Evolutionary conservation across 1,140 invertebrate genomes (phyloP).

Genomic region (Batillaria attramentaria): DNA sequence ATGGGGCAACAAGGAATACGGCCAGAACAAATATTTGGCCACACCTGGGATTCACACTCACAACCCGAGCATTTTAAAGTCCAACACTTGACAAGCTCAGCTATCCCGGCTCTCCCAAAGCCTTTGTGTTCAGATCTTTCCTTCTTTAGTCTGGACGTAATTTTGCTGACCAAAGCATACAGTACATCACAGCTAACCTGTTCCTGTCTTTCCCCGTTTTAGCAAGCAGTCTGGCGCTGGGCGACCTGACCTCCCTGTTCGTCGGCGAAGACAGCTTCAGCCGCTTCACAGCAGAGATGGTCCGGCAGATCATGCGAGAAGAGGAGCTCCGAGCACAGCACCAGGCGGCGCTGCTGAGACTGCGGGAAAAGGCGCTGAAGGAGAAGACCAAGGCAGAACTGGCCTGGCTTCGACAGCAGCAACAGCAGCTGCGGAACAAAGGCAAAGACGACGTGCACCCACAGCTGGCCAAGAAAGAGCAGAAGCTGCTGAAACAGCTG

Average conservation of each 20-base stretch:
- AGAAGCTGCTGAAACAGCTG: conserved; percentile 56
- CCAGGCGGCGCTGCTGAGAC: conserved; percentile 73
- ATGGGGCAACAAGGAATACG: too few species aligned
- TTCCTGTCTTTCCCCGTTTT: not conserved
- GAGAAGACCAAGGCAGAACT: conserved; percentile 77
- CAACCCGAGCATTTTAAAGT: too few species aligned
- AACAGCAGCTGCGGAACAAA: conserved; percentile 69
- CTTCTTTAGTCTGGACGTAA: too few species aligned
- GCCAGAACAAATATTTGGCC: too few species aligned
- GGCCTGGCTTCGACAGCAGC: conserved; percentile 75
- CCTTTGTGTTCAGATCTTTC: too few species aligned
- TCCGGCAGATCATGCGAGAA: conserved; percentile 70
- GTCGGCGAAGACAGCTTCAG: conserved; percentile 66
- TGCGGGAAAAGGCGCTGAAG: conserved; percentile 74
- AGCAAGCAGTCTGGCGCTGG: conserved; percentile 35
- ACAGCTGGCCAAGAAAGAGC: conserved; percentile 74
- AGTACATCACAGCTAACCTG: not conserved
- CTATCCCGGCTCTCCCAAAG: too few species aligned
- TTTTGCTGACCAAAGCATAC: too few species aligned
- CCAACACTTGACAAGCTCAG: too few species aligned
- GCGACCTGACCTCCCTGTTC: conserved; percentile 59
- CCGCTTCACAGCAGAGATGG: conserved; percentile 69
- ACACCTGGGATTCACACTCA: too few species aligned
- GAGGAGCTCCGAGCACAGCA: conserved; percentile 69
- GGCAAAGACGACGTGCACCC: conserved; percentile 74